These are phyloP conservation scores for Physocephala rufipes DNA, from an alignment of 2,888 invertebrate species.

Conservation along the genomic window DNA sequence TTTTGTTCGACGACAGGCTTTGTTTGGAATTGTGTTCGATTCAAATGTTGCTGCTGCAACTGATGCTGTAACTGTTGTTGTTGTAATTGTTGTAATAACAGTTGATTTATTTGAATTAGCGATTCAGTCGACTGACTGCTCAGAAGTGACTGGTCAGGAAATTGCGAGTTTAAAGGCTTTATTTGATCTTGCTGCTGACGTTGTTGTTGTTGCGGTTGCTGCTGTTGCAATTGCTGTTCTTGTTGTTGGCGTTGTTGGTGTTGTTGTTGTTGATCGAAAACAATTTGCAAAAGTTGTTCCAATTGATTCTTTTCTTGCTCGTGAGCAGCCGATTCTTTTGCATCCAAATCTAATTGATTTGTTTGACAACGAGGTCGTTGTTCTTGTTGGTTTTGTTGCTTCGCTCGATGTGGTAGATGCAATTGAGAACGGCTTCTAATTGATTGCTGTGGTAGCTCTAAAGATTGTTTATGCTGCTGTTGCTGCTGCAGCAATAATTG, in stretches of 20 bases:
- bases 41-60: neutral
- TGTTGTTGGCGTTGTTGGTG: neutral
- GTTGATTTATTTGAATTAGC: neutral
- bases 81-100: too few relatives aligned
- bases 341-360: too few relatives aligned
- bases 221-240: too few relatives aligned
- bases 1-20: neutral
- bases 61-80: neutral
- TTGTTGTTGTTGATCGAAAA: neutral
- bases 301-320: too few relatives aligned
- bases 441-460: neutral
- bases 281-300: too few relatives aligned
- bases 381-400: neutral
- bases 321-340: too few relatives aligned
- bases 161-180: neutral
- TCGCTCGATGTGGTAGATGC: too few relatives aligned
- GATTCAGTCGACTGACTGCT: neutral
- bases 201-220: neutral
- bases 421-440: too few relatives aligned
- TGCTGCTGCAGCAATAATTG: conserved; percentile 7
- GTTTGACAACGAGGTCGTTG: neutral
- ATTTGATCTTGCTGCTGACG: neutral
- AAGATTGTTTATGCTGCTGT: neutral
- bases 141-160: neutral
- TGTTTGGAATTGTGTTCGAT: neutral